phyloP scores from a whole-genome alignment of 2,113 vertebrate species.

The Condylura cristata region DNA sequence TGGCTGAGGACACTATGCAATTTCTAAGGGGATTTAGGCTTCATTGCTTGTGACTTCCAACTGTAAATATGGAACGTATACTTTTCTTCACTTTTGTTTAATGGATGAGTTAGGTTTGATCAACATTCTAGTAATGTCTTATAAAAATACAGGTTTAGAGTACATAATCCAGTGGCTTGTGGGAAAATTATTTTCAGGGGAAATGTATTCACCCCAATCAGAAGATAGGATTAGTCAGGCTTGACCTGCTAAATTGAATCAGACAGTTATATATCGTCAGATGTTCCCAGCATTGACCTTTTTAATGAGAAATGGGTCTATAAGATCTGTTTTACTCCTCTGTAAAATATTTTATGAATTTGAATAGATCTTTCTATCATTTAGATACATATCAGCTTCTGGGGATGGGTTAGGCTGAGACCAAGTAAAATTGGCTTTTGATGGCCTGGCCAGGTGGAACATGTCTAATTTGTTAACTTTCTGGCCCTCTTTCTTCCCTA shows the following conservation, averaged over 20 bases:
- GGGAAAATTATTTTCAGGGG: conserved; percentile 51
- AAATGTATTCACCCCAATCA: conserved; percentile 75
- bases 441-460: conserved; percentile 75
- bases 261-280: conserved; percentile 77
- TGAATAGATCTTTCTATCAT: conserved; percentile 75
- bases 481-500: conserved; percentile 61
- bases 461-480: conserved; percentile 79
- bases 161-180: conserved; percentile 39
- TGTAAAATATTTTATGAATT: conserved; percentile 77
- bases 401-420: conserved; percentile 14
- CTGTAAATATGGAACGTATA: not conserved
- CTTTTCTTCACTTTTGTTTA: not conserved
- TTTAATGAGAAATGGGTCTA: conserved; percentile 85
- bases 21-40: conserved; percentile 44
- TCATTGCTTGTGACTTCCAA: conserved; percentile 35
- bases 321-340: conserved; percentile 76
- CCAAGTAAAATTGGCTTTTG: conserved; percentile 76
- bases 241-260: conserved; percentile 84
- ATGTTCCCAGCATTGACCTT: conserved; percentile 81
- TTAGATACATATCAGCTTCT: conserved; percentile 53
- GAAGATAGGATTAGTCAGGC: conserved; percentile 78
- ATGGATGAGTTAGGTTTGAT: conserved; percentile 22
- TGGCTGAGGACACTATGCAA: not conserved
- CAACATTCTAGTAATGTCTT: conserved; percentile 15
- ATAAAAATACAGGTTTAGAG: conserved; percentile 38